These are phyloP conservation scores for Bos javanicus DNA, from an alignment of 2,113 vertebrate species.

Conservation along the genomic window DNA sequence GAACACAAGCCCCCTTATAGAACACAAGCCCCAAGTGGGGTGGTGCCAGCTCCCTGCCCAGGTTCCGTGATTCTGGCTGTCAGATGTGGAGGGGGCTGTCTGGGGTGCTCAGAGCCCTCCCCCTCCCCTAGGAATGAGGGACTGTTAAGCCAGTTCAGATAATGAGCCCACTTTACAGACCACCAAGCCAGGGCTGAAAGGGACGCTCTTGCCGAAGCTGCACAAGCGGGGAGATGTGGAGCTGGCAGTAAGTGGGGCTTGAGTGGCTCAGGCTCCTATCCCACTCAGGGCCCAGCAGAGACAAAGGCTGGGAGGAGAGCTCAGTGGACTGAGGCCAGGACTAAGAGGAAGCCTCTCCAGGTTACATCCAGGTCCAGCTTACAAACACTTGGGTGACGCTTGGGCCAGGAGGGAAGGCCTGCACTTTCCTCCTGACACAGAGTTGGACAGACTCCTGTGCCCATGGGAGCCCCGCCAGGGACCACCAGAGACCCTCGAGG, in stretches of 20 bases:
- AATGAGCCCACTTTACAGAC: neutral
- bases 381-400: neutral
- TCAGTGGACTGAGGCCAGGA: neutral
- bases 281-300: neutral
- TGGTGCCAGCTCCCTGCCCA: neutral
- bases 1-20: neutral
- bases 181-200: neutral
- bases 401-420: neutral
- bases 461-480: accelerated
- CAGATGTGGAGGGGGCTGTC: neutral
- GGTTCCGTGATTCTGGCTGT: neutral
- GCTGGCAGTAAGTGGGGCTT: neutral
- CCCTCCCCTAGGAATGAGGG: neutral
- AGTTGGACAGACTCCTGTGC: neutral
- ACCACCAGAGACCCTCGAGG: neutral
- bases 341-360: neutral
- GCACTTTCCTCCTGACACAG: neutral
- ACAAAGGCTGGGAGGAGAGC: neutral
- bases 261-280: neutral
- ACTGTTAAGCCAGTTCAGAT: accelerated
- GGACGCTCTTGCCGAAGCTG: neutral
- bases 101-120: neutral
- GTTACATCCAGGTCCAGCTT: too few relatives aligned
- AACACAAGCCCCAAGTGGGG: neutral
- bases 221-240: accelerated